Conservation (phyloP, 2,888 invertebrate species). For the Gastracanthus pulcherrimus region DNA sequence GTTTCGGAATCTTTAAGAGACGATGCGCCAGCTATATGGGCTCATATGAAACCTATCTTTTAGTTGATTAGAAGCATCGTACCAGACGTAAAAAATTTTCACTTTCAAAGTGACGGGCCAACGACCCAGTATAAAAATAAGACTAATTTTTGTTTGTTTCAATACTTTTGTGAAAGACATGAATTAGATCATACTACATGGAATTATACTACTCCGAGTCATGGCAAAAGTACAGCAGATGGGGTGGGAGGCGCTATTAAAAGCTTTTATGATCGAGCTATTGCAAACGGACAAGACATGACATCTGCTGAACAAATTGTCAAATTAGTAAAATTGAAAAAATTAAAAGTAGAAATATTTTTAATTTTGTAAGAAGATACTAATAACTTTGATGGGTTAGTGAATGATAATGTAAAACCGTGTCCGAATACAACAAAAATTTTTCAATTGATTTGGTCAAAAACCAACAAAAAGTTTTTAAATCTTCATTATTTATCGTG, state of each 20-base stretch:
- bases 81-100: too few relatives aligned
- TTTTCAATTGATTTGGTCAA: too few relatives aligned
- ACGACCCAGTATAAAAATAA: too few relatives aligned
- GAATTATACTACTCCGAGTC: neutral
- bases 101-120: too few relatives aligned
- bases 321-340: neutral
- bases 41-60: too few relatives aligned
- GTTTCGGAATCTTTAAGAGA: conserved; percentile 26
- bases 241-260: conserved; percentile 11
- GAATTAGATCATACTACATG: conserved; percentile 3
- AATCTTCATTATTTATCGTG: too few relatives aligned
- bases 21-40: conserved; percentile 42
- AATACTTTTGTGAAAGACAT: neutral
- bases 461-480: too few relatives aligned
- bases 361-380: conserved; percentile 11
- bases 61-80: too few relatives aligned
- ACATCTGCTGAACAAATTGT: neutral
- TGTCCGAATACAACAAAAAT: neutral
- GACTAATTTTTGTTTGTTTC: neutral
- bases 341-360: neutral
- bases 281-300: neutral
- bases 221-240: conserved; percentile 11
- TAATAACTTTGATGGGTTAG: neutral
- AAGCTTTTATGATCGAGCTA: neutral
- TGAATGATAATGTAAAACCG: neutral